These are phyloP conservation scores for Corvus hawaiiensis DNA, from an alignment of 2,113 vertebrate genomes.

Conservation along the genomic window DNA sequence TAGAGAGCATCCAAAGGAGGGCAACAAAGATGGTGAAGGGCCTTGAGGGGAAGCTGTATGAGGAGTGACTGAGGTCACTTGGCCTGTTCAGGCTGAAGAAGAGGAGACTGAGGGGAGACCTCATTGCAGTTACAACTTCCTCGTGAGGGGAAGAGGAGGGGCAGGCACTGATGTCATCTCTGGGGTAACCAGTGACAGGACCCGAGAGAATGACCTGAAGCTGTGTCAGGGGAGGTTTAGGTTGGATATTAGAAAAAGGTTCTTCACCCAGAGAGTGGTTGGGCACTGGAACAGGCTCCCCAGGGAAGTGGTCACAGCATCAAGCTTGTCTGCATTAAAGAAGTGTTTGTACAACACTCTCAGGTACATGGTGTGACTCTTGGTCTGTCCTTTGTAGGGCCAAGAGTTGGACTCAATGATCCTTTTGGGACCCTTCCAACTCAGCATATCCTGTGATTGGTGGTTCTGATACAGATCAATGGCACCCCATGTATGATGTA, in stretches of 20 bases:
- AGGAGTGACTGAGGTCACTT: background rate
- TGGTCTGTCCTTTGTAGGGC: background rate
- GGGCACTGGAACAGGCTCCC: background rate
- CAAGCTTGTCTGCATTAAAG: background rate
- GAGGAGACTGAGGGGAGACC: background rate
- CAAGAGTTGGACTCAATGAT: background rate
- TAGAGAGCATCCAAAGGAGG: background rate
- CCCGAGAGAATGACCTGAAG: background rate
- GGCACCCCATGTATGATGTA: background rate
- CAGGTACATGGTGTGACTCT: background rate
- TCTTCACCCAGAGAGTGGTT: background rate
- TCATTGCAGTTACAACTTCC: fast-evolving
- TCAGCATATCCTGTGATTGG: background rate
- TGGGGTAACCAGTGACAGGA: background rate
- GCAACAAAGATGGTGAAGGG: background rate
- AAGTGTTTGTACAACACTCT: background rate
- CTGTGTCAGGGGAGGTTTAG: background rate
- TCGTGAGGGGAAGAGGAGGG: fast-evolving
- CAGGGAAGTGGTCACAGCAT: background rate
- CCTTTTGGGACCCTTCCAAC: background rate
- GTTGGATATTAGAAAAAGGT: background rate
- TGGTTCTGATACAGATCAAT: background rate
- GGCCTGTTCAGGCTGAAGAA: background rate
- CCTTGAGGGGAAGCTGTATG: fast-evolving
- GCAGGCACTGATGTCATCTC: background rate